A percentile compares a stretch with the other conserved stretches of the same genome.
Conservation (phyloP, 2,113 vertebrate species). For the Solenodon paradoxus region DNA sequence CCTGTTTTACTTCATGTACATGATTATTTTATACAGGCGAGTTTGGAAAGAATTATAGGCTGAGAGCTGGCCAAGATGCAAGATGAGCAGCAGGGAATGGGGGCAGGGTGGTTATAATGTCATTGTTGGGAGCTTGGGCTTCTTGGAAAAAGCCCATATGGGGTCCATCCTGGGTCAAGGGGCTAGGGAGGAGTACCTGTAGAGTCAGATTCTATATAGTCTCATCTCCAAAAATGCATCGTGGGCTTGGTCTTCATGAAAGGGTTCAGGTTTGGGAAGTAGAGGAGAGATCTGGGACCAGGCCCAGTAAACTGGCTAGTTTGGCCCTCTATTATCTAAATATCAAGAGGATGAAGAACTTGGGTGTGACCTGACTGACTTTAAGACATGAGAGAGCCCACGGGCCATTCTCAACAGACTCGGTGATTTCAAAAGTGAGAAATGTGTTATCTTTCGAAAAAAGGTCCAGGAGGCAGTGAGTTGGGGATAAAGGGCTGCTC, state of each 20-base stretch:
- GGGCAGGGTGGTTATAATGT: constrained; percentile 67
- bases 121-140: constrained; percentile 64
- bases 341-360: constrained; percentile 34
- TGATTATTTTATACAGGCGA: constrained; percentile 87
- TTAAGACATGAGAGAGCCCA: neutral
- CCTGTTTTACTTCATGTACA: constrained; percentile 88
- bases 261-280: neutral
- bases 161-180: constrained; percentile 65
- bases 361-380: neutral
- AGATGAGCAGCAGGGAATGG: constrained; percentile 78
- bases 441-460: neutral
- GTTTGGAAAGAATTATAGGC: constrained; percentile 88
- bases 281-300: neutral
- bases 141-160: constrained; percentile 71
- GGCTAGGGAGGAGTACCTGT: constrained; percentile 43
- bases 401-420: neutral
- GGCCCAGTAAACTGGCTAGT: constrained; percentile 43
- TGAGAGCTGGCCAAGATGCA: constrained; percentile 82
- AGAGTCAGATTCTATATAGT: constrained; percentile 54
- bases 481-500: neutral
- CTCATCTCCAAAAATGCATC: constrained; percentile 51
- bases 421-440: constrained; percentile 24
- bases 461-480: neutral
- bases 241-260: neutral
- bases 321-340: neutral